Conservation (phyloP, 1,140 invertebrate genomes). For the Aphis gossypii region DNA sequence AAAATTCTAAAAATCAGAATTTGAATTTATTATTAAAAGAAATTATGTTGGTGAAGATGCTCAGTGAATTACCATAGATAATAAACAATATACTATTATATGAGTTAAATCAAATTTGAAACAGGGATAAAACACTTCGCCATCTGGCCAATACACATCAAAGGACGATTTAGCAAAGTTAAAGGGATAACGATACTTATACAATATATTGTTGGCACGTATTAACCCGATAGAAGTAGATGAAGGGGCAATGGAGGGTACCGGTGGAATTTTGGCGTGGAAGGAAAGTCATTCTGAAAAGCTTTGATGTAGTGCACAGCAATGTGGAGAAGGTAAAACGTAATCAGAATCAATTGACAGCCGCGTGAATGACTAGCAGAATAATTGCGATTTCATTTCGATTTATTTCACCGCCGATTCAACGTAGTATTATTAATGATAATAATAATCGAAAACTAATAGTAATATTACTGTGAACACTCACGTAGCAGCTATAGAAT, state of each 20-base stretch:
- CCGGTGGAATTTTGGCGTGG: not conserved
- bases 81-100: not conserved
- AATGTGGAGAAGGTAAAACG: not conserved
- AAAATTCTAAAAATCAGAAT: not conserved
- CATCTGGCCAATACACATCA: not conserved
- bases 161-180: conserved; percentile 3
- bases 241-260: not conserved
- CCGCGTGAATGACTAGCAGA: not conserved
- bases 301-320: not conserved
- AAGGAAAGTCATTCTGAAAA: not conserved
- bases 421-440: not conserved
- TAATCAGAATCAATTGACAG: conserved; percentile 40
- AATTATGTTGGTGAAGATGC: not conserved
- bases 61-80: not conserved
- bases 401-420: not conserved
- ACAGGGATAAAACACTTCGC: not conserved
- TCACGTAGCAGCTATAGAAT: not conserved
- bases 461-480: not conserved
- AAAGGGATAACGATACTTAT: not conserved
- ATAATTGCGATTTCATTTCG: conserved; percentile 1
- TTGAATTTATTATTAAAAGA: not conserved
- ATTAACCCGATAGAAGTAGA: not conserved
- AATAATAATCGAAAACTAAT: not conserved
- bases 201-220: conserved; percentile 8
- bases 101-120: not conserved